phyloP scores from a whole-genome alignment of 2,888 invertebrate genomes.

The Steinernema hermaphroditum region DNA sequence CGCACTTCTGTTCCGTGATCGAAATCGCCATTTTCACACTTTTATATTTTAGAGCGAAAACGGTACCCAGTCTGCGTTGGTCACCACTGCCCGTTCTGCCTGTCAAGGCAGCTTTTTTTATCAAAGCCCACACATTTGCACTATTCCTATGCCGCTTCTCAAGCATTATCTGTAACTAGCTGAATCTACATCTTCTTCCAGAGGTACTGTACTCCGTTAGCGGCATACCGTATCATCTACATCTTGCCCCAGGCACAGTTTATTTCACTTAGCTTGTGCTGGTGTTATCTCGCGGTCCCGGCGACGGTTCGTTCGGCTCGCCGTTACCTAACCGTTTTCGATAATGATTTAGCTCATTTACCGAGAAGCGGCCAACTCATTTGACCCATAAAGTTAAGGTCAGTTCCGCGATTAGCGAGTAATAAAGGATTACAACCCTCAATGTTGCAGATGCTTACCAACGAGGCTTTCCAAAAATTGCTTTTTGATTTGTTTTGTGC shows the following conservation, averaged over 20 bases:
- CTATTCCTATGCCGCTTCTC: not conserved
- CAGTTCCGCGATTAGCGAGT: not conserved
- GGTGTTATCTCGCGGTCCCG: conserved; percentile 11
- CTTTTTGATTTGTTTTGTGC: conserved; percentile 64
- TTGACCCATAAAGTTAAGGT: conserved; percentile 14
- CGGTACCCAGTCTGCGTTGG: conserved; percentile 22
- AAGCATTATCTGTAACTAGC: not conserved
- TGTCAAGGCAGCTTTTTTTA: conserved; percentile 28
- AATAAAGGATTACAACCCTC: not conserved
- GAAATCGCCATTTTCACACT: not conserved
- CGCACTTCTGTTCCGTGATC: conserved; percentile 10
- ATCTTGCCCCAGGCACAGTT: no score
- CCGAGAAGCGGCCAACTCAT: conserved; percentile 13
- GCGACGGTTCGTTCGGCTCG: conserved; percentile 30
- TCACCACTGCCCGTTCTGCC: conserved; percentile 14
- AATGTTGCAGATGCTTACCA: conserved; percentile 49
- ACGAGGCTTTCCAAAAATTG: conserved; percentile 64
- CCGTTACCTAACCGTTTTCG: conserved; percentile 31
- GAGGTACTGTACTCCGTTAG: no score
- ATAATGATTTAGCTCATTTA: conserved; percentile 30
- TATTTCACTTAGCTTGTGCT: not conserved
- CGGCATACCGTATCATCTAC: no score
- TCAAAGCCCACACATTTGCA: not conserved
- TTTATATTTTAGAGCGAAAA: conserved; percentile 26
- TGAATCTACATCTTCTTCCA: no score